Percentiles rank a stretch among this genome's conserved stretches.
These are phyloP conservation scores for Cataglyphis rosenhaueri DNA, from an alignment of 2,888 invertebrate genomes.

Conservation along the genomic window DNA sequence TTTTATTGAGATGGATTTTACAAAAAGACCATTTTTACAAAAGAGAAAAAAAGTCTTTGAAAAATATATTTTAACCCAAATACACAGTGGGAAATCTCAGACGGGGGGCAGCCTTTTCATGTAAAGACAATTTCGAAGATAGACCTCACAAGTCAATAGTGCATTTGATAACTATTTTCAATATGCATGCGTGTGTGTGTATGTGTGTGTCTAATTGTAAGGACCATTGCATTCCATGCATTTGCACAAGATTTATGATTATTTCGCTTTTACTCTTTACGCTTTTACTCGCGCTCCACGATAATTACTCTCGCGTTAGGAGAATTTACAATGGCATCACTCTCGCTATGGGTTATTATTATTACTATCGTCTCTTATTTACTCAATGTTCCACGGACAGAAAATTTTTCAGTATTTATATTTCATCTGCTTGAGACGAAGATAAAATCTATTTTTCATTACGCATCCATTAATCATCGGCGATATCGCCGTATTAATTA, in stretches of 20 bases:
- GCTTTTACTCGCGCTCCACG: not conserved
- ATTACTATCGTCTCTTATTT: not conserved
- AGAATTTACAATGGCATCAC: slow-evolving; percentile 23
- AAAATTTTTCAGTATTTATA: not conserved
- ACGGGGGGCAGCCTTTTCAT: not conserved
- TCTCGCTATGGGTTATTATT: not conserved
- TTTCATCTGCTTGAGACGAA: not conserved
- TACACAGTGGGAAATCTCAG: not conserved
- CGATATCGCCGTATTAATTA: not conserved
- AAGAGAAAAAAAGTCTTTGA: not conserved
- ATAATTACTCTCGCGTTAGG: slow-evolving; percentile 22
- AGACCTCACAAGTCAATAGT: not conserved
- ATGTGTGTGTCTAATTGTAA: not conserved
- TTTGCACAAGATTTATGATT: slow-evolving; percentile 7
- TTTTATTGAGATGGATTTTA: not conserved
- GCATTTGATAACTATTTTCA: slow-evolving; percentile 16
- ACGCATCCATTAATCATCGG: not conserved
- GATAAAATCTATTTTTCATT: slow-evolving; percentile 8
- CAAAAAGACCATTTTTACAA: not conserved
- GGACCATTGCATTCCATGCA: slow-evolving; percentile 7
- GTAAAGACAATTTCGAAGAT: not conserved
- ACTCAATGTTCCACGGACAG: not conserved
- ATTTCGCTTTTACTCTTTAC: not conserved
- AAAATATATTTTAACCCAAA: not conserved
- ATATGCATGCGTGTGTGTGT: not conserved